Conservation (phyloP, 2,797 vertebrate species). For the Siniperca undulata region DNA sequence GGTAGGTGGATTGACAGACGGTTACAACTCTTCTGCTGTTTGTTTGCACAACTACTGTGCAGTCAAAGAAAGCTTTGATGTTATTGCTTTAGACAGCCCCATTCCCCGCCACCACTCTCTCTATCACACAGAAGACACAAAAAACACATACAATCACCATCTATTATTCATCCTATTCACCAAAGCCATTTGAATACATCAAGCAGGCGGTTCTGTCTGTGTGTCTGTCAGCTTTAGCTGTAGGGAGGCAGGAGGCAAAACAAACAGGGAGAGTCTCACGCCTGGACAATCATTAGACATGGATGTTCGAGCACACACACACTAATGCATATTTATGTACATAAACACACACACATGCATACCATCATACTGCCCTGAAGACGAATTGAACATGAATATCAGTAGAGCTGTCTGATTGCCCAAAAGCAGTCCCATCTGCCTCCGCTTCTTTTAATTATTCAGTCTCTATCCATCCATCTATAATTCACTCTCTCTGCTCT, state of each 20-base stretch:
- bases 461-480: slow-evolving; percentile 62
- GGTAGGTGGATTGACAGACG: slow-evolving; percentile 13
- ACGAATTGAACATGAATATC: slow-evolving; percentile 34
- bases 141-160: slow-evolving; percentile 55
- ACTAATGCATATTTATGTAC: slow-evolving; percentile 43
- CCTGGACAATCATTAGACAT: slow-evolving; percentile 45
- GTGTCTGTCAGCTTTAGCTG: slow-evolving; percentile 58
- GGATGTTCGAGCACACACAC: slow-evolving; percentile 43
- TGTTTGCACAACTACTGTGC: slow-evolving; percentile 28
- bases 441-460: slow-evolving; percentile 66
- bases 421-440: slow-evolving; percentile 58
- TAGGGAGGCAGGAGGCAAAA: slow-evolving; percentile 44
- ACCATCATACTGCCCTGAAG: background rate
- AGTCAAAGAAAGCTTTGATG: slow-evolving; percentile 43
- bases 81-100: slow-evolving; percentile 49
- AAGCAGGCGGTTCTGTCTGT: slow-evolving; percentile 38
- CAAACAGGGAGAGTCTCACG: slow-evolving; percentile 43
- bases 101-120: slow-evolving; percentile 48
- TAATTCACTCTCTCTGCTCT: slow-evolving; percentile 59
- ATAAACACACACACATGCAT: slow-evolving; percentile 29
- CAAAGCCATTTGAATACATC: slow-evolving; percentile 69
- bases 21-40: slow-evolving; percentile 20
- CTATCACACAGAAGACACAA: slow-evolving; percentile 39
- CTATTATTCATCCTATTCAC: slow-evolving; percentile 68
- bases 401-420: slow-evolving; percentile 46